Evolutionary conservation across 2,797 vertebrate species (phyloP).

Genomic region (Cetoscarus ocellatus): DNA sequence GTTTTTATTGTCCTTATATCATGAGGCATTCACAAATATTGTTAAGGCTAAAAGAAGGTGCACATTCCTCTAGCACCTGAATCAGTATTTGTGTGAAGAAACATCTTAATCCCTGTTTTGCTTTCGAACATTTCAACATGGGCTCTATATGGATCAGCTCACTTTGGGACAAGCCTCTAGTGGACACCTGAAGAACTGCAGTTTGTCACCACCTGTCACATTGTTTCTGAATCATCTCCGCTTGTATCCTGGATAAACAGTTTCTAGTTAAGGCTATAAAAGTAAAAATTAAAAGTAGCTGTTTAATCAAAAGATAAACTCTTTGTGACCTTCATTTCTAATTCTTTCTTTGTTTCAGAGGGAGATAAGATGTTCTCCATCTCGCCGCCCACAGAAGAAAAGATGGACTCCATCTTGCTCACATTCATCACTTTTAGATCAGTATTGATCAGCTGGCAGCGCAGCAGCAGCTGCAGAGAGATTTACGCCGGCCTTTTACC

Average conservation of each 20-base stretch:
- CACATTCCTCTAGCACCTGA: too few relatives aligned
- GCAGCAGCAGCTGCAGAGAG: slow-evolving; percentile 37
- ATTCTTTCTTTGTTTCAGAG: slow-evolving; percentile 6
- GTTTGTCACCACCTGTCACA: background rate
- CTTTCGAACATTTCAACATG: background rate
- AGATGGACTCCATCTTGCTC: slow-evolving; percentile 57
- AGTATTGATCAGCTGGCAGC: slow-evolving; percentile 72
- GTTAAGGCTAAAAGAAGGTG: too few relatives aligned
- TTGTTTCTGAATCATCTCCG: too few relatives aligned
- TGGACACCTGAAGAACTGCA: background rate
- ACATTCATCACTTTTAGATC: slow-evolving; percentile 79
- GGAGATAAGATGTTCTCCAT: slow-evolving; percentile 50
- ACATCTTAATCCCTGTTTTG: background rate
- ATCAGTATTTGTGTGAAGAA: too few relatives aligned
- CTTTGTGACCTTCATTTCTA: slow-evolving; percentile 27
- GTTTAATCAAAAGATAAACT: slow-evolving; percentile 20
- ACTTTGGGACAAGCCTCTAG: background rate
- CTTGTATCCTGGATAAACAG: too few relatives aligned
- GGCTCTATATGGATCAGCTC: background rate
- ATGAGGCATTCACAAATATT: too few relatives aligned
- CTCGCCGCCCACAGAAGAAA: slow-evolving; percentile 23
- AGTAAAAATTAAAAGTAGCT: too few relatives aligned
- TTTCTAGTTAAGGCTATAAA: too few relatives aligned
- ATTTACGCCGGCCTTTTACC: slow-evolving; percentile 68
- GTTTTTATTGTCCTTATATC: too few relatives aligned